These are phyloP conservation scores for Hemibagrus wyckioides DNA, from an alignment of 2,113 vertebrate species.

Conservation along the genomic window DNA sequence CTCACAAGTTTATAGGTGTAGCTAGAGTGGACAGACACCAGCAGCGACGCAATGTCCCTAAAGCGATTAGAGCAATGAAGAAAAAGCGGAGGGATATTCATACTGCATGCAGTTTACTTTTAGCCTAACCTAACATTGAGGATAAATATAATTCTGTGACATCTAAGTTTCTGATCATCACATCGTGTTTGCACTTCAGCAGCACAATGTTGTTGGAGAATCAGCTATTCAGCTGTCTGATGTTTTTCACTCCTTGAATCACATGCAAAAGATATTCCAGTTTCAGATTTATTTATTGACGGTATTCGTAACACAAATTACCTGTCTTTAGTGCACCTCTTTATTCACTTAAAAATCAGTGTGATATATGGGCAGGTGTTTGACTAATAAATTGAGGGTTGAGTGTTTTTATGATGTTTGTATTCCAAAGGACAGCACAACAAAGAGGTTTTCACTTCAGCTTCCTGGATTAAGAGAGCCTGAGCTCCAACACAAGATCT, in stretches of 20 bases:
- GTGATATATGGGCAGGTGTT: neutral
- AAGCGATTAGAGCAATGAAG: neutral
- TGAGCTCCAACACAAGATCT: neutral
- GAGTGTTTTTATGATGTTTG: neutral
- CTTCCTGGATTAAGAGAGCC: neutral
- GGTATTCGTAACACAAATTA: neutral
- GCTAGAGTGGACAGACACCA: neutral
- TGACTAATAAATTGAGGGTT: too few relatives aligned
- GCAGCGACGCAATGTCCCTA: too few relatives aligned
- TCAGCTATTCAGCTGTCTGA: neutral
- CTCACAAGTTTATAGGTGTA: neutral
- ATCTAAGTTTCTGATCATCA: neutral
- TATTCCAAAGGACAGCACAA: neutral
- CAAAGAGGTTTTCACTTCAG: neutral
- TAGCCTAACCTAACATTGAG: neutral
- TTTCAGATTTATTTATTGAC: neutral
- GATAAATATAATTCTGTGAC: neutral
- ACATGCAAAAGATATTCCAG: neutral
- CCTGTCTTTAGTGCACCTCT: neutral
- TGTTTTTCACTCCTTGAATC: neutral
- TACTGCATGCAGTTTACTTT: neutral
- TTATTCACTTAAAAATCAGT: neutral
- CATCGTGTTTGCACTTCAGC: neutral
- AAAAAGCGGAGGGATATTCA: neutral
- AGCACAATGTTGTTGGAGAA: neutral